A percentile compares a stretch with the other conserved stretches of the same genome.
Evolutionary conservation across 53 echinoderm and acorn worm genomes (phyloP).

Genomic region (Holothuria leucospilota): DNA sequence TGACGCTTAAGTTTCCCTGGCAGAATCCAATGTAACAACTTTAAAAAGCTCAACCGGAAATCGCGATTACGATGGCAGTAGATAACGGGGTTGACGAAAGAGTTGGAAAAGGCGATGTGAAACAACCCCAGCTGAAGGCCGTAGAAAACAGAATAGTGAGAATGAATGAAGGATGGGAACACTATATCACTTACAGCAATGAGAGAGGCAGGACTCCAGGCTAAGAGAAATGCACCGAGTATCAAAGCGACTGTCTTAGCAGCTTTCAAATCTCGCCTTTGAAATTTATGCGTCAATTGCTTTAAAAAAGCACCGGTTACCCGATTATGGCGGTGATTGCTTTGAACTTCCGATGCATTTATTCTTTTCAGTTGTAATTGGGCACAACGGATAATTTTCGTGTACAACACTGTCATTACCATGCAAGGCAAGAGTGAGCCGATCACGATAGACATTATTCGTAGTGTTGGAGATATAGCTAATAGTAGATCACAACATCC

Average conservation of each 20-base stretch:
- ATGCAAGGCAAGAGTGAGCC: conserved; percentile 21
- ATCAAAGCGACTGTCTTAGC: conserved; percentile 71
- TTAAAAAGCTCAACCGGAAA: conserved; percentile 60
- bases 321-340: background rate
- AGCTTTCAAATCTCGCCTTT: conserved; percentile 68
- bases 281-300: conserved; percentile 3
- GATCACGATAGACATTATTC: background rate
- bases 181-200: conserved; percentile 65
- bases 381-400: conserved; percentile 13
- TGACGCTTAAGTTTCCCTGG: background rate
- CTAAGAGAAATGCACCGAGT: conserved; percentile 65
- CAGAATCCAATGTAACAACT: background rate
- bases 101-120: conserved; percentile 70
- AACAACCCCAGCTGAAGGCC: conserved; percentile 65
- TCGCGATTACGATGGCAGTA: conserved; percentile 72
- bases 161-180: conserved; percentile 51
- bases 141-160: conserved; percentile 45
- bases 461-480: background rate
- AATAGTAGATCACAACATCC: conserved; percentile 13
- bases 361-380: conserved; percentile 6
- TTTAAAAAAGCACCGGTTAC: conserved; percentile 2
- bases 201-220: conserved; percentile 65
- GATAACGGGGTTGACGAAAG: conserved; percentile 70
- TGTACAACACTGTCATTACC: conserved; percentile 17
- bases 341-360: conserved; percentile 15